Evolutionary conservation across 2,888 invertebrate species (phyloP).

Genomic region (Augiades crinisus): DNA sequence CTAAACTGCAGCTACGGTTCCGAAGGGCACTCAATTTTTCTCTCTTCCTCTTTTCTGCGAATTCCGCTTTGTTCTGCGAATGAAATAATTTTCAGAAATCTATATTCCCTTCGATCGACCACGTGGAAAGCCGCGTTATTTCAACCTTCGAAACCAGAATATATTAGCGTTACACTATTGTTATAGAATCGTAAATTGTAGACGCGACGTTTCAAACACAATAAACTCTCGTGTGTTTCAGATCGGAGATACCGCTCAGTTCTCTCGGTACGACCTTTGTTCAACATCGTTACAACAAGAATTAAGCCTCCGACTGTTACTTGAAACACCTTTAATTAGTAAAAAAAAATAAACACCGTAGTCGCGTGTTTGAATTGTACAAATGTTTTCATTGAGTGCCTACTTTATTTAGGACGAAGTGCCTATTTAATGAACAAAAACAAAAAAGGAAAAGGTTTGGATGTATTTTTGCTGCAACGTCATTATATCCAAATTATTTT

Average conservation of each 20-base stretch:
- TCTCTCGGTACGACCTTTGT: constrained; percentile 35
- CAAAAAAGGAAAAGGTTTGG: neutral
- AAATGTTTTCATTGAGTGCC: neutral
- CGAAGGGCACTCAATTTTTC: too few relatives aligned
- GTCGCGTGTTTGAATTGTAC: neutral
- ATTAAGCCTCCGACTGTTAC: constrained; percentile 45
- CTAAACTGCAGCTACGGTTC: too few relatives aligned
- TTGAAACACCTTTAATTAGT: constrained; percentile 46
- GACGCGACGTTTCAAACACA: neutral
- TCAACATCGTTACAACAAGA: constrained; percentile 45
- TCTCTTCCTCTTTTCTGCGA: too few relatives aligned
- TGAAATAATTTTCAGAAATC: too few relatives aligned
- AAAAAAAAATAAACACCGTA: constrained; percentile 26
- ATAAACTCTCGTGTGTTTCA: constrained; percentile 32
- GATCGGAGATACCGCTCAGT: constrained; percentile 26
- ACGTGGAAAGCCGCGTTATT: too few relatives aligned
- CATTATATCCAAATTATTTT: too few relatives aligned
- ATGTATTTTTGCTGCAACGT: too few relatives aligned
- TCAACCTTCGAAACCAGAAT: too few relatives aligned
- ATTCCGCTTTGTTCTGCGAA: too few relatives aligned
- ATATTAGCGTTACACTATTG: too few relatives aligned
- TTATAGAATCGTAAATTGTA: too few relatives aligned
- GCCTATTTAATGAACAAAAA: neutral
- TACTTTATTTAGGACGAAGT: neutral
- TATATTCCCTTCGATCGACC: too few relatives aligned